Base-by-base conservation (phyloP, 2,113 vertebrate species). In the Ramphastos sulfuratus region DNA sequence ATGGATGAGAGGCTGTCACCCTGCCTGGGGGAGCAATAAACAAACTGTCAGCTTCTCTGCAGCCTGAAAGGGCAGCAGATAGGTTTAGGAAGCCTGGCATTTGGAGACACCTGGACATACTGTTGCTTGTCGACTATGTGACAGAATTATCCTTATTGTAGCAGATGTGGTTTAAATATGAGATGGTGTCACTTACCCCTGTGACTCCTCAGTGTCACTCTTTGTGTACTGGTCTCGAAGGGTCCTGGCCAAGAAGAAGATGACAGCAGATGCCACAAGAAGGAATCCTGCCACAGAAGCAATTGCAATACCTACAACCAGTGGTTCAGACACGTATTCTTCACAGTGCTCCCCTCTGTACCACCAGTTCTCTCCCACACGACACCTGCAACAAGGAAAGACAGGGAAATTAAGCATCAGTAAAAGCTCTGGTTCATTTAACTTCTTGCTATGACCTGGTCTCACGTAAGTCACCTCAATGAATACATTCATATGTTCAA, bases 311-410 rank as follows among this genome's bases (percentile, higher is more conserved):
- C 98, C 98, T 10, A 99, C 98, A 31, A 99, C 98, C 78, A 99
- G 93, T 0, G 99, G 98, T 93, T 99, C 99, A 0, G 99, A 99
- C 30, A 99, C 98, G 1, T 98, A 99, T 82, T 99, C 99, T 77
- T 98, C 98, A 63, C 99, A 99, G 94, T 98, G 99, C 75, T 99
- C 98, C n/a, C 99, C 99, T 95, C 98, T 96, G 94, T 99, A 99
- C 99, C 99, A 99, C 99, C 99, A 99, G 97, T 99, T 99, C 92
- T 99, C 98, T 66, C 98, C 99, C 3, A 99, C 99, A 6, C 98
- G 98, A 90, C 99, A 99, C 90, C 99, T 99, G 94, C 25, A 93
- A 93, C 54, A 87, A 63, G 59, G 21, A 81, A 85, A 77, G 14
- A 64, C 0, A 0, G 21, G 35, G 35, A 91, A 93, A 85, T 82